Base-by-base conservation (phyloP, 23 tunicate genomes). In the Trididemnum nubilum region DNA sequence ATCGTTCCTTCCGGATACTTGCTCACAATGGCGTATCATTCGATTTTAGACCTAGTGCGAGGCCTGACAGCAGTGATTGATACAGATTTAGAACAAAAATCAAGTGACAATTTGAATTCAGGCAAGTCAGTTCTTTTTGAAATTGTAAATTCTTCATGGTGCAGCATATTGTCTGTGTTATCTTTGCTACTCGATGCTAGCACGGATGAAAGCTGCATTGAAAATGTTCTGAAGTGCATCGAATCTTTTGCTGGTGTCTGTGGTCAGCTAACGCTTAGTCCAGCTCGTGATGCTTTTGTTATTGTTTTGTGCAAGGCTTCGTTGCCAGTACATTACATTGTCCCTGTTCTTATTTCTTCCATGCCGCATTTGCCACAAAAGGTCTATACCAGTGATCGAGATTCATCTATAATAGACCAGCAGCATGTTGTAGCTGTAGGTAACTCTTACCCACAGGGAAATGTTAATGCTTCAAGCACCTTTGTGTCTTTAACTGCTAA, bases 351-450 rank as follows among this genome's bases (percentile, higher is more conserved):
- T 77, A 78, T 75, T 1, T 71, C 88, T 23, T 92, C 97, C 33
- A 64, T 86, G 78, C 92, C 97, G 26, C 74, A 71, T 15, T 72
- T 92, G 35, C 91, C 97, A 1, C 87, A 82, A 76, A 82, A 82
- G 72, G 82, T 86, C 19, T 77, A 60, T 34, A 90, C 73, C 60
- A 60, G 78, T 54, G 51, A 73, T 83, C 52, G 80, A 63, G 71
- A 86, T 61, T 27, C 35, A 61, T 32, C 73, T 61, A 5, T 63
- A 34, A 49, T 34, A 61, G 66, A 85, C 24, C 87, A 91, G 59
- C 91, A 87, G 40, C 92, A 93, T 34, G 98, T 93, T 22, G 94
- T 93, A 12, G 98, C 84, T 12, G 91, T 93, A 44, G 98, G 98
- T 4, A 92, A 93, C 30, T 80, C 98, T 15, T 72, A 87, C 9